Percentiles rank a stretch among this genome's conserved stretches.
Evolutionary conservation across 2,797 vertebrate genomes (phyloP).

Genomic region (Poecile montanus): DNA sequence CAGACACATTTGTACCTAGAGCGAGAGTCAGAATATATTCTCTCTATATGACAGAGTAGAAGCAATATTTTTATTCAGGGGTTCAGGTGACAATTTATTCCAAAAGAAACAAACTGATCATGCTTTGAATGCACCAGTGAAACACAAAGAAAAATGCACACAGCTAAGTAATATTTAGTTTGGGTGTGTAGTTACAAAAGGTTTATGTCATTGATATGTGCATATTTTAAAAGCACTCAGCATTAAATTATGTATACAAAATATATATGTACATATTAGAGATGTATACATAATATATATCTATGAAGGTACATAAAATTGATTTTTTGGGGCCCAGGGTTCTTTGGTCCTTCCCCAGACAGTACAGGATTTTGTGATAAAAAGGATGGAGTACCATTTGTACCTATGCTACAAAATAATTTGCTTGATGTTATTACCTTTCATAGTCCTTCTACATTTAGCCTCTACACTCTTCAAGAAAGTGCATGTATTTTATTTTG

Average conservation of each 20-base stretch:
- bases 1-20: conserved; percentile 49
- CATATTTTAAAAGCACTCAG: neutral
- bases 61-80: conserved; percentile 56
- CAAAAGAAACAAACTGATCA: conserved; percentile 52
- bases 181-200: neutral
- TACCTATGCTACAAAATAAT: neutral
- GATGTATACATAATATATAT: neutral
- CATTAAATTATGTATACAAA: neutral
- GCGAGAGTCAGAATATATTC: conserved; percentile 17
- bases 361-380: neutral
- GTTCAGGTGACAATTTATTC: conserved; percentile 53
- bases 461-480: neutral
- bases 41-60: conserved; percentile 38
- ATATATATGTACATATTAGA: neutral
- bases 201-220: neutral
- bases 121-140: neutral
- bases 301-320: neutral
- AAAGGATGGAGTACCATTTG: neutral
- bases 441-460: neutral
- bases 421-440: neutral
- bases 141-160: conserved; percentile 14
- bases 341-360: neutral
- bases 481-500: neutral
- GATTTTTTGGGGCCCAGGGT: neutral
- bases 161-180: neutral